Base-by-base conservation (phyloP, 2,113 vertebrate genomes). In the Caranx melampygus region DNA sequence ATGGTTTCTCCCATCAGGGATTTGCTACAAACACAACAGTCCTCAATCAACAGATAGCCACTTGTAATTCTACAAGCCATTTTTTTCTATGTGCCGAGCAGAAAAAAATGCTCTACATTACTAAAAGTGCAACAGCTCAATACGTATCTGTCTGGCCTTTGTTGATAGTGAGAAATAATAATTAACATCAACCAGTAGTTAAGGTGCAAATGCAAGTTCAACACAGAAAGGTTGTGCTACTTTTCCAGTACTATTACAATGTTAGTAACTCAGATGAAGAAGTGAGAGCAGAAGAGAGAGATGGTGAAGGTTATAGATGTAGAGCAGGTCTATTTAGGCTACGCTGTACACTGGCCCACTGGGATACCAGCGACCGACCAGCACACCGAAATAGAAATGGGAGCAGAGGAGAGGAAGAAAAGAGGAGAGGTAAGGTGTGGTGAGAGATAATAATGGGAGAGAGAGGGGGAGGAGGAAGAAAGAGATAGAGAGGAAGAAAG, bases 231-330 rank as follows among this genome's bases (percentile, higher is more conserved):
- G 6, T 34, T 67, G 83, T 80, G 55, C 79, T 84, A 88, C 87
- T 91, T 89, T 86, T 40, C 18, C 9, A 64, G 44, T 20, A 75
- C n/a, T 31, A 15, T 65, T 71, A 55, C 35, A 87, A 45, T 79
- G 60, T 79, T 67, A 51, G 54, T 45, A 74, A 86, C 68, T 82
- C 11, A 26, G 72, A 51, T 61, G 75, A 81, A 81, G 64, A 81
- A 83, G 78, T 75, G 69, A 82, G 57, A 69, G 58, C 64, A 62
- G 77, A 65, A 85, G 64, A 72, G 57, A 82, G 76, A 78, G 68
- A 86, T 67, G 82, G 83, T 89, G 90, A 93, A 94, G 93, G 93
- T 94, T 94, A 92, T 60, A 78, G 87, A 94, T 94, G 87, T 93
- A 77, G 93, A 94, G 84, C 93, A 94, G 78, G 77, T 86, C 91